Evolutionary conservation across 2,113 vertebrate genomes (phyloP).

Genomic region (Vulpes lagopus): DNA sequence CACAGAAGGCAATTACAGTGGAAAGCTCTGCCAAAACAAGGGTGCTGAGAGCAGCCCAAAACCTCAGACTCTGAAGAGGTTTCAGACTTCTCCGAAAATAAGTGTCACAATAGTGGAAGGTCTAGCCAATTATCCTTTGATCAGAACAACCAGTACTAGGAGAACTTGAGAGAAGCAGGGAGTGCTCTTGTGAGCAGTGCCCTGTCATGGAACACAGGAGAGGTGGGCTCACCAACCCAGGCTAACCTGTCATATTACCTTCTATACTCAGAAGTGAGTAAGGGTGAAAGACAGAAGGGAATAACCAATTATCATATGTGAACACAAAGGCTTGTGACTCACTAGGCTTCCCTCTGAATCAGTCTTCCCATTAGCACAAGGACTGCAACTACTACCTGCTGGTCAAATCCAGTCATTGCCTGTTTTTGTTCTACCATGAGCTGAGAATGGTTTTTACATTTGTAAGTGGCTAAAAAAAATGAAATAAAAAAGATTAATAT

Average conservation of each 20-base stretch:
- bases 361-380: background rate
- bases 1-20: background rate
- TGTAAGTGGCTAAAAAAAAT: background rate
- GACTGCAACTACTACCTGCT: rapidly evolving
- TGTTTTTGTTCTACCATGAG: background rate
- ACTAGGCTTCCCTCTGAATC: background rate
- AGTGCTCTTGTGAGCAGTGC: rapidly evolving
- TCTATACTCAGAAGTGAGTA: background rate
- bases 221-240: background rate
- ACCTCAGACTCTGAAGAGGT: background rate
- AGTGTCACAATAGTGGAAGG: background rate
- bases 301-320: background rate
- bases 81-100: background rate
- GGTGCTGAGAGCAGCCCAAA: background rate
- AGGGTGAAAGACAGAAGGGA: background rate
- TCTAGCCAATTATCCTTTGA: background rate
- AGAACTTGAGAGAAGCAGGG: background rate
- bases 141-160: background rate
- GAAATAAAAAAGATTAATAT: background rate
- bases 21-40: background rate
- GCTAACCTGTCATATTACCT: too few relatives aligned
- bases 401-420: background rate
- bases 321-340: background rate
- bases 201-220: too few relatives aligned
- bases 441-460: background rate